Evolutionary conservation across 2,888 invertebrate genomes (phyloP), one percentile per base, ranked within the genome.

Genomic region (Orthosia cruda): DNA sequence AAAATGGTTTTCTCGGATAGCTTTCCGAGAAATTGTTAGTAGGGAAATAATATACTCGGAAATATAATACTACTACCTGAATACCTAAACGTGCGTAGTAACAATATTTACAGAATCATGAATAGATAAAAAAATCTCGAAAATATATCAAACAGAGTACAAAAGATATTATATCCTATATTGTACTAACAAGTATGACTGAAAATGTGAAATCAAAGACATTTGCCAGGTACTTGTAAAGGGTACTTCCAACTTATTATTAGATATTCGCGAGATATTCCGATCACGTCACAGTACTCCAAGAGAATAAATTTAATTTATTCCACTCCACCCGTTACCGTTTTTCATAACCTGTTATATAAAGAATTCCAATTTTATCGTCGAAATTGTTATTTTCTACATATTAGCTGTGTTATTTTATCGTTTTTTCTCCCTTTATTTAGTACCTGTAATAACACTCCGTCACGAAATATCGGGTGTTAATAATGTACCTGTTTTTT

Each of bases 221-320:
- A 75, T 79, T 74, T 71, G 26, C 65, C 67, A 66, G 65, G 49
- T 73, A 80, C 79, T 73, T 71, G 74, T 71, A 49, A 77, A 59
- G 65, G 58, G 71, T 77, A 74, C 77, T 76, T 67, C 67, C 47
- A 70, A 49, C 59, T 77, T 86, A 77, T 81, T 84, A 81, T 79
- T 70, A 76, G 74, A 75, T 65, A 69, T 77, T 76, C 71, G 55
- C 71, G 57, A 80, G 79, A 84, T 79, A 87, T 87, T 88, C 82
- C 71, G 73, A 80, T 84, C 88, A 84, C 88, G 78, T 61, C 80
- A 71, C 74, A 76, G 75, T 84, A 73, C 76, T 77, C 66, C 74
- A 50, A 23, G 73, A 79, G 76, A 88, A 85, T 81, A 88, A 86
- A 88, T 88, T 86, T 68, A 88, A 88, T 88, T 87, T 84, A 81